A percentile compares a stretch with the other conserved stretches of the same genome.
Conservation (phyloP, 2,797 vertebrate species). For the Tauraco hartlaubi region DNA sequence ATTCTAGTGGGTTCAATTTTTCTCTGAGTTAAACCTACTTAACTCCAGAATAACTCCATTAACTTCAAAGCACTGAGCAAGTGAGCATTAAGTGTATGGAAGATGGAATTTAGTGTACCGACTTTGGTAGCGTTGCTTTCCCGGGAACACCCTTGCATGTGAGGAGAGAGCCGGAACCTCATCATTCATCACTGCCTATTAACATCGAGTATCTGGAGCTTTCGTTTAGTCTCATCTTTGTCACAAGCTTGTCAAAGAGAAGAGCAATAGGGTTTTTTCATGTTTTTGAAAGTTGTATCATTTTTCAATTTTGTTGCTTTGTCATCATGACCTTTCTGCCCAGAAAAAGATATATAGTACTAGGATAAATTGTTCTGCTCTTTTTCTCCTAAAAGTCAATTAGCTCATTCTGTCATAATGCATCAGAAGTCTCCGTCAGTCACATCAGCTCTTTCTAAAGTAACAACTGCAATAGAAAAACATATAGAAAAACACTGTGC, state of each 20-base stretch:
- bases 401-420: neutral
- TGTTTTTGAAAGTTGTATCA: neutral
- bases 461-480: neutral
- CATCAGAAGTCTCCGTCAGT: conserved; percentile 40
- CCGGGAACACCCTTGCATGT: neutral
- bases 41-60: conserved; percentile 45
- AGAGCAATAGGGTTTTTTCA: neutral
- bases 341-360: conserved; percentile 24
- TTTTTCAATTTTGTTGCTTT: conserved; percentile 42
- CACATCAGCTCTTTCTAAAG: conserved; percentile 37
- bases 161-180: neutral
- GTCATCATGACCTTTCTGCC: conserved; percentile 45
- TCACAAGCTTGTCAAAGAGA: neutral
- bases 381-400: conserved; percentile 58
- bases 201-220: neutral
- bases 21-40: conserved; percentile 37
- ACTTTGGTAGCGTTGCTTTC: neutral
- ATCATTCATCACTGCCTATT: neutral
- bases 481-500: neutral
- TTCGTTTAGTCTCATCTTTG: conserved; percentile 1
- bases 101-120: neutral
- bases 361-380: conserved; percentile 41
- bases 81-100: neutral
- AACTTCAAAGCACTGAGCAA: conserved; percentile 4
- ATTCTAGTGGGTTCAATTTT: conserved; percentile 14